phyloP scores from a whole-genome alignment of 2,113 vertebrate species.

The Corythoichthys haematopterus region DNA sequence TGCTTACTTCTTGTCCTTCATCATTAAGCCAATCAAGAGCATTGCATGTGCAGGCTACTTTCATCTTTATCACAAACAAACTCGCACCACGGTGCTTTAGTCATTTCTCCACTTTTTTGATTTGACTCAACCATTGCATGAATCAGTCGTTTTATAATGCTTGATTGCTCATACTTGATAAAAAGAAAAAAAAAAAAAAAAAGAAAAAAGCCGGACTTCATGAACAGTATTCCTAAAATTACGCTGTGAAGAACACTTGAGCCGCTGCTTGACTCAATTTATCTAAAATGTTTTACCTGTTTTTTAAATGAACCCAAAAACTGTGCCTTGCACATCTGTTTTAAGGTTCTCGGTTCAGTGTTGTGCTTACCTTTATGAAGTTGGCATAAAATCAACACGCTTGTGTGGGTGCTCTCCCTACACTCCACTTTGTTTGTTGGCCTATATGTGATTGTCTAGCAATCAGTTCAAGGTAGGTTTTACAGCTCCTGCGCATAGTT shows the following conservation, averaged over 20 bases:
- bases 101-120: constrained; percentile 21
- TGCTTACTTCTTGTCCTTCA: constrained; percentile 49
- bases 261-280: background rate
- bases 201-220: constrained; percentile 12
- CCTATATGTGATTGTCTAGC: too few species aligned
- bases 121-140: constrained; percentile 24
- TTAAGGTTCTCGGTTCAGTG: background rate
- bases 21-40: constrained; percentile 39
- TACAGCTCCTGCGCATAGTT: too few species aligned
- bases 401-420: too few species aligned
- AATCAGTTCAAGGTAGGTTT: too few species aligned
- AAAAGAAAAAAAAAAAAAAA: background rate
- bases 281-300: background rate
- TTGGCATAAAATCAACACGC: too few species aligned
- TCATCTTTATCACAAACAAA: constrained; percentile 10
- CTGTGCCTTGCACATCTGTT: background rate
- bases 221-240: constrained; percentile 11
- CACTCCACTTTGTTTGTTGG: too few species aligned
- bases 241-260: constrained; percentile 2
- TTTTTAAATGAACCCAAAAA: background rate
- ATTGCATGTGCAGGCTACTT: constrained; percentile 25
- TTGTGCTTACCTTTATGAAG: background rate
- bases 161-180: constrained; percentile 28
- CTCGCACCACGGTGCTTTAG: constrained; percentile 18
- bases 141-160: constrained; percentile 20